Base-by-base conservation (phyloP, 64 coral and sea anemone genomes). In the Trachythela sp. region DNA sequence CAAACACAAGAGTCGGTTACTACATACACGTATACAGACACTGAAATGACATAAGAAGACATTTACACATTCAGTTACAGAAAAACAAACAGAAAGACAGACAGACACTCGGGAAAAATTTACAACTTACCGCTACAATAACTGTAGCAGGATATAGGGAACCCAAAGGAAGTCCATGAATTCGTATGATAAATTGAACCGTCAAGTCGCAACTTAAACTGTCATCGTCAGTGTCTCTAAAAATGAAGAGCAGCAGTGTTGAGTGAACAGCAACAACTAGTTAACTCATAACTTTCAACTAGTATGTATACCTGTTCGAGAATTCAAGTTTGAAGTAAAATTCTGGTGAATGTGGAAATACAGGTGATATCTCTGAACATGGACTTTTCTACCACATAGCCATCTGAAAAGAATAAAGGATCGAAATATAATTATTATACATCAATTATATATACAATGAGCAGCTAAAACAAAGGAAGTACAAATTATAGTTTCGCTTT, bases 261-360 rank as follows among this genome's bases (percentile, higher is more conserved):
- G n/a, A n/a, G n/a, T n/a, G n/a, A n/a, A n/a, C n/a, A n/a, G n/a
- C n/a, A n/a, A n/a, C n/a, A n/a, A n/a, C n/a, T n/a, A n/a, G n/a
- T n/a, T n/a, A n/a, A n/a, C n/a, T n/a, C n/a, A n/a, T n/a, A n/a
- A n/a, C n/a, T n/a, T n/a, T n/a, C n/a, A n/a, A n/a, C n/a, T n/a
- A n/a, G 2, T 33, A 37, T 84, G 20, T 27, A 6, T 93, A 99
- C 96, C 93, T 93, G 89, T 92, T 99, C 38, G 96, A 99, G 85
- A 99, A 99, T 37, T 94, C 91, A 2, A 99, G 64, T 76, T 93
- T 99, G 84, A 99, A 99, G 84, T 95, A 99, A 86, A 91, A 99
- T 67, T 99, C 93, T 14, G 96, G 93, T 13, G 91, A 94, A 11
- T 91, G 89, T 37, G 92, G 91, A 84, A 99, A 95, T 13, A 85